A percentile compares a stretch with the other conserved stretches of the same genome.
These are phyloP conservation scores for Mustelus asterias DNA, from an alignment of 2,113 vertebrate genomes.

Conservation along the genomic window DNA sequence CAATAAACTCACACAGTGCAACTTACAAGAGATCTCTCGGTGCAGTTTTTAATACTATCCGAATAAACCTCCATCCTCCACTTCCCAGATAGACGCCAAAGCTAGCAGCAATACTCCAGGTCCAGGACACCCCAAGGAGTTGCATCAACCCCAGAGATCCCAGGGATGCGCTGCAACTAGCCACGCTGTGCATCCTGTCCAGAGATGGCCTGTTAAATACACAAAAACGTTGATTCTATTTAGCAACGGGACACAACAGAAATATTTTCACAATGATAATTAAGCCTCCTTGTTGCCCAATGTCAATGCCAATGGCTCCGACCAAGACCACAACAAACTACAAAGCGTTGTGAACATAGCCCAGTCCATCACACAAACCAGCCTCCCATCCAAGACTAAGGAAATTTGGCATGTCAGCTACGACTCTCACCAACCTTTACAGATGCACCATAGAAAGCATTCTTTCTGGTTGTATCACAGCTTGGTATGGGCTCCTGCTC, in stretches of 20 bases:
- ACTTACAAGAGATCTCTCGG: slow-evolving; percentile 77
- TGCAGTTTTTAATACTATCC: slow-evolving; percentile 68
- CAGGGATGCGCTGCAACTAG: slow-evolving; percentile 47
- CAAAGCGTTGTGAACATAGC: too few relatives aligned
- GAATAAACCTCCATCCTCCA: slow-evolving; percentile 78
- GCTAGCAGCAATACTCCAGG: slow-evolving; percentile 72
- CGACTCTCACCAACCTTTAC: too few relatives aligned
- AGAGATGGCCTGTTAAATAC: not conserved
- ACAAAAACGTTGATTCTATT: too few relatives aligned
- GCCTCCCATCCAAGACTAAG: too few relatives aligned
- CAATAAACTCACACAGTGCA: not conserved
- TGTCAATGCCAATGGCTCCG: too few relatives aligned
- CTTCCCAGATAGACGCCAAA: slow-evolving; percentile 71
- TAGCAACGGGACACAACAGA: not conserved
- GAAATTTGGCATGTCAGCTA: too few relatives aligned
- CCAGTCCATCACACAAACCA: too few relatives aligned
- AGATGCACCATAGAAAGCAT: too few relatives aligned
- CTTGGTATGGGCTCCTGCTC: too few relatives aligned
- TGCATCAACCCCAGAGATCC: slow-evolving; percentile 55
- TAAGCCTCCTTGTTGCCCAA: too few relatives aligned
- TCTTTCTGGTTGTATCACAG: too few relatives aligned
- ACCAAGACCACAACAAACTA: too few relatives aligned
- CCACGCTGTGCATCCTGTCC: slow-evolving; percentile 48
- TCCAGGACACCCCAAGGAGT: slow-evolving; percentile 73
- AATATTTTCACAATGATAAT: not conserved